Evolutionary conservation across 2,888 invertebrate genomes (phyloP).

Genomic region (Lymantria dispar): DNA sequence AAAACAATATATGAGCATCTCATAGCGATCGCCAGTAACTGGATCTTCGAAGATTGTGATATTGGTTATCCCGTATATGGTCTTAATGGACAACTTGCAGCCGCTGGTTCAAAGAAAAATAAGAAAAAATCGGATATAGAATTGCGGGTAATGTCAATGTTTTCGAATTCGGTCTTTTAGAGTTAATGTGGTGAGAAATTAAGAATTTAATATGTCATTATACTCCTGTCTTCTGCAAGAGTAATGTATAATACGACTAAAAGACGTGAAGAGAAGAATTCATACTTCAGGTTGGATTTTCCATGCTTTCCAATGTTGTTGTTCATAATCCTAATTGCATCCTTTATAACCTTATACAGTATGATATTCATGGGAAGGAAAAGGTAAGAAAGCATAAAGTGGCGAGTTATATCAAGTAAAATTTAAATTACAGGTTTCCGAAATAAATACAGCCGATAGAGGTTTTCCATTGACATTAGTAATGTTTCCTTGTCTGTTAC

Average conservation of each 20-base stretch:
- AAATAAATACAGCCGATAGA: slow-evolving; percentile 46
- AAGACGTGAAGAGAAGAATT: too few species aligned
- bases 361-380: too few species aligned
- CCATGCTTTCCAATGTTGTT: too few species aligned
- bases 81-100: slow-evolving; percentile 60
- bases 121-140: slow-evolving; percentile 68
- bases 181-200: not conserved
- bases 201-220: not conserved
- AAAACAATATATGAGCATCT: slow-evolving; percentile 63
- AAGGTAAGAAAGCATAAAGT: too few species aligned
- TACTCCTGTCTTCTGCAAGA: too few species aligned
- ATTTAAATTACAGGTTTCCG: slow-evolving; percentile 41
- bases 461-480: slow-evolving; percentile 69
- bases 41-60: slow-evolving; percentile 61
- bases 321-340: too few species aligned
- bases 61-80: slow-evolving; percentile 55
- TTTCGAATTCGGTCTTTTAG: not conserved
- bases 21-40: slow-evolving; percentile 66
- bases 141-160: slow-evolving; percentile 43
- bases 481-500: slow-evolving; percentile 55
- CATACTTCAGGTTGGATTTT: too few species aligned
- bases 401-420: too few species aligned
- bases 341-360: too few species aligned
- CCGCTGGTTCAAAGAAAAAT: slow-evolving; percentile 54
- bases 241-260: too few species aligned